phyloP scores from a whole-genome alignment of 2,113 vertebrate species.

The Apistogramma diplotaenia region DNA sequence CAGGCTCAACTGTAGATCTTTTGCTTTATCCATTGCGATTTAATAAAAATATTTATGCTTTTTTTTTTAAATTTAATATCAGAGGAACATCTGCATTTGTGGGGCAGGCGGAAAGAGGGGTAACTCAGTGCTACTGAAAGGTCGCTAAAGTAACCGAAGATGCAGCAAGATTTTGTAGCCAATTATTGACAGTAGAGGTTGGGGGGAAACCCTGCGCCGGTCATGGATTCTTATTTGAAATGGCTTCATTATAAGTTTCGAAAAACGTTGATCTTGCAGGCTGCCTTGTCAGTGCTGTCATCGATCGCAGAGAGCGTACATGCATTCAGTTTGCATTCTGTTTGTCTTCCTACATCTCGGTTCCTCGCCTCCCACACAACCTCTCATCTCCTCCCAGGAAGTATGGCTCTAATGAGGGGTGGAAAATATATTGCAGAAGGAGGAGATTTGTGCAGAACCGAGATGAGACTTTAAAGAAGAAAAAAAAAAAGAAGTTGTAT shows the following conservation, averaged over 20 bases:
- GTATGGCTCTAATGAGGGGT: constrained; percentile 33
- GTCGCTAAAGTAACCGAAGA: neutral
- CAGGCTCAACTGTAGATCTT: constrained; percentile 2
- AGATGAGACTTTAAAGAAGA: neutral
- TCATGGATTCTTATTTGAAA: constrained; percentile 33
- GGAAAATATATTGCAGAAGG: constrained; percentile 10
- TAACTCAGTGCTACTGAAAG: neutral
- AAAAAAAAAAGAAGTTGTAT: neutral
- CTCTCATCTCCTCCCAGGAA: constrained; percentile 25
- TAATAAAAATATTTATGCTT: constrained; percentile 21
- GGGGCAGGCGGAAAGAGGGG: neutral
- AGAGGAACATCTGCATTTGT: neutral
- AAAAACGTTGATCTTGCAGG: neutral
- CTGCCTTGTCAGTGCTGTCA: neutral
- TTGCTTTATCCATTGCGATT: constrained; percentile 5
- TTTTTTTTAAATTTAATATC: constrained; percentile 2
- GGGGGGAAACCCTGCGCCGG: constrained; percentile 1
- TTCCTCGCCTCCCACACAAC: constrained; percentile 33
- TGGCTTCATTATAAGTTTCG: constrained; percentile 13
- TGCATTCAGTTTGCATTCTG: constrained; percentile 6
- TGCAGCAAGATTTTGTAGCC: neutral
- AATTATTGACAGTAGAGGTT: constrained; percentile 5
- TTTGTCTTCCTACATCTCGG: constrained; percentile 2
- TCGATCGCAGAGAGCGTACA: neutral
- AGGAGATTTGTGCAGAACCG: constrained; percentile 8